Evolutionary conservation across 64 coral and sea anemone species (phyloP), one percentile per base, ranked within the genome.

Genomic region (Porites lutea): DNA sequence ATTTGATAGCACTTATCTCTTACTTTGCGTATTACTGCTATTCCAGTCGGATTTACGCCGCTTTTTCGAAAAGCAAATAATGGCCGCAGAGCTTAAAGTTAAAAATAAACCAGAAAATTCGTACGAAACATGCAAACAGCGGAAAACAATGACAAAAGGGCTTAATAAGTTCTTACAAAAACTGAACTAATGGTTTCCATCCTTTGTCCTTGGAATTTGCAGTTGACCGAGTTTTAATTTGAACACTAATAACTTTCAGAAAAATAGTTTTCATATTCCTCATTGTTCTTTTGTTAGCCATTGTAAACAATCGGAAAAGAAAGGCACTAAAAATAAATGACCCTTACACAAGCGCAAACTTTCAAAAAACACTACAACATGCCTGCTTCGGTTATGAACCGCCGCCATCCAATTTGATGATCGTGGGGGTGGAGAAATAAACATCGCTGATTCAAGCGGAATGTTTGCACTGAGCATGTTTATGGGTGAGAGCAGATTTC

Each of bases 141-240:
- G 62, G 43, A 49, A 84, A 84, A 67, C 81, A 49, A 84, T 69
- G 49, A 83, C 18, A 83, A 65, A 37, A 52, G 63, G 63, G 69
- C 16, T 49, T 49, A 52, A 84, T 64, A 84, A 84, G 44, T 48
- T 48, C 63, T 84, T 52, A 65, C 59, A 18, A 69, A 67, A 57
- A 84, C 13, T 84, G 81, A 52, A 68, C 59, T 84, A 51, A 84
- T 5, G 47, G 18, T 69, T 84, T 52, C 43, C 47, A 61, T 65
- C 46, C 81, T 23, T 84, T 84, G 65, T 43, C 48, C 49, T 47
- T 21, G 10, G 81, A 68, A 84, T 84, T 84, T 84, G 44, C 81
- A 84, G 81, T 84, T 84, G 62, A 84, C 81, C 62, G 81, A 69
- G 62, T 84, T 84, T 84, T 84, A 84, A 84, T 84, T 84, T 84